phyloP scores from a whole-genome alignment of 2,797 vertebrate species.

The Sparus aurata region DNA sequence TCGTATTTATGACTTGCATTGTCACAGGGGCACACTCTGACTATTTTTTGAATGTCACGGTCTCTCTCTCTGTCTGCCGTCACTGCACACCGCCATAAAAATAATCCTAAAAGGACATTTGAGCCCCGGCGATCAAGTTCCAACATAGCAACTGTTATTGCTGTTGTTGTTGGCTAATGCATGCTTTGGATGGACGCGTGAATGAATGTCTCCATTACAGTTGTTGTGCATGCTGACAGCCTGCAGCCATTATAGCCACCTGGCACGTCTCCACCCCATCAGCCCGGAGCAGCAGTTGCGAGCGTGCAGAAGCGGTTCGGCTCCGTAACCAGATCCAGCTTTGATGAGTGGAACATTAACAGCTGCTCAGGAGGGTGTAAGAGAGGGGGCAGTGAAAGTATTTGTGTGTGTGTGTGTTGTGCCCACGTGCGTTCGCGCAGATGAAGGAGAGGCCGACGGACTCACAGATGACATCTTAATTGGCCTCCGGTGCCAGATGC shows the following conservation, averaged over 20 bases:
- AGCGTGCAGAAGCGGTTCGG: conserved; percentile 33
- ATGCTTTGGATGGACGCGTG: conserved; percentile 21
- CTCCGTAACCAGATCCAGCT: conserved; percentile 67
- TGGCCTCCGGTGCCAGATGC: conserved; percentile 61
- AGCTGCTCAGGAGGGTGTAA: conserved; percentile 64
- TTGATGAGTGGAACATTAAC: conserved; percentile 69
- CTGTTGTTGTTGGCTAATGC: conserved; percentile 59
- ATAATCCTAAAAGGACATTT: conserved; percentile 59
- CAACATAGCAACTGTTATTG: conserved; percentile 65
- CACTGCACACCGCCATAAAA: conserved; percentile 35
- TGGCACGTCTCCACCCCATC: conserved; percentile 57
- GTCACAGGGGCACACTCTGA: conserved; percentile 9
- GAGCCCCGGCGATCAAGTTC: conserved; percentile 59
- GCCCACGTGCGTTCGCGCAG: conserved; percentile 13
- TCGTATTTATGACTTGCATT: conserved; percentile 50
- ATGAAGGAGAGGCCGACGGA: conserved; percentile 40
- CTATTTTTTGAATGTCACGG: conserved; percentile 28
- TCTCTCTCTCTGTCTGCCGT: conserved; percentile 2
- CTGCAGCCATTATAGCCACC: conserved; percentile 63
- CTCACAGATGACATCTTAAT: conserved; percentile 68
- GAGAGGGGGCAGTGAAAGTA: conserved; percentile 30
- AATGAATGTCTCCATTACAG: conserved; percentile 59
- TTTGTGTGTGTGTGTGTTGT: conserved; percentile 20
- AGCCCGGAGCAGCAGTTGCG: conserved; percentile 41
- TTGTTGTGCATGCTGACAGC: conserved; percentile 58